Conservation (phyloP, 2,797 vertebrate genomes). For the Sebastolobus alascanus region DNA sequence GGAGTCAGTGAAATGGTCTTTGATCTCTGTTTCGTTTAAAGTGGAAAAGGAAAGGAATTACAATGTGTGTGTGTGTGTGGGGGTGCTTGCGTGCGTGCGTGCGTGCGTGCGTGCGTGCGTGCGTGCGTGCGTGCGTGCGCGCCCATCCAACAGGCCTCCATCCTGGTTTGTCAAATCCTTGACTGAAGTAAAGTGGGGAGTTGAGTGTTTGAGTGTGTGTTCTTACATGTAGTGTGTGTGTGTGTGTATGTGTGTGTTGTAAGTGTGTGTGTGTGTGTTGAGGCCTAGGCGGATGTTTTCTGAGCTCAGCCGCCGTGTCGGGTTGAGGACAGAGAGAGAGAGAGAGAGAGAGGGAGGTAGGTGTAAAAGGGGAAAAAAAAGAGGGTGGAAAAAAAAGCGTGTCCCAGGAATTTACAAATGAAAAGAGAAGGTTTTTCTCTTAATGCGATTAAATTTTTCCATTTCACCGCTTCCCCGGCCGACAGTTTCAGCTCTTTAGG, state of each 20-base stretch:
- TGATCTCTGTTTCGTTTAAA: constrained; percentile 75
- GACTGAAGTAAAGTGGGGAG: constrained; percentile 49
- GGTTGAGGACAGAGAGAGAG: constrained; percentile 62
- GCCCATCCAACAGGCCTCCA: constrained; percentile 25
- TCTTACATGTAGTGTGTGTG: constrained; percentile 18
- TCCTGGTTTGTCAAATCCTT: constrained; percentile 62
- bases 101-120: background rate
- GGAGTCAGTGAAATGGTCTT: constrained; percentile 63
- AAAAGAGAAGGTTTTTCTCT: constrained; percentile 88
- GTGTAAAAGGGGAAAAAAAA: constrained; percentile 45
- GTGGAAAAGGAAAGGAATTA: constrained; percentile 65
- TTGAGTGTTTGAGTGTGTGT: constrained; percentile 38
- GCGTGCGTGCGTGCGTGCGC: background rate
- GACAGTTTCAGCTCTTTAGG: constrained; percentile 82
- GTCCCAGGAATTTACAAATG: constrained; percentile 89
- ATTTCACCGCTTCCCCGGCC: constrained; percentile 85
- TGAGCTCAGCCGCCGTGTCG: constrained; percentile 78
- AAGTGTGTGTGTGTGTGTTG: constrained; percentile 30
- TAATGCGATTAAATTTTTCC: constrained; percentile 91
- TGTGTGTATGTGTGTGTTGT: constrained; percentile 18
- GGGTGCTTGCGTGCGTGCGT: constrained; percentile 28
- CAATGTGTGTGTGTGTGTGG: constrained; percentile 41
- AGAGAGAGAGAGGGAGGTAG: constrained; percentile 31
- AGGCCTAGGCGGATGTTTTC: constrained; percentile 73
- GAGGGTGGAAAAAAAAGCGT: constrained; percentile 59